Evolutionary conservation across 2,113 vertebrate genomes (phyloP).

Genomic region (Atlantisia rogersi): DNA sequence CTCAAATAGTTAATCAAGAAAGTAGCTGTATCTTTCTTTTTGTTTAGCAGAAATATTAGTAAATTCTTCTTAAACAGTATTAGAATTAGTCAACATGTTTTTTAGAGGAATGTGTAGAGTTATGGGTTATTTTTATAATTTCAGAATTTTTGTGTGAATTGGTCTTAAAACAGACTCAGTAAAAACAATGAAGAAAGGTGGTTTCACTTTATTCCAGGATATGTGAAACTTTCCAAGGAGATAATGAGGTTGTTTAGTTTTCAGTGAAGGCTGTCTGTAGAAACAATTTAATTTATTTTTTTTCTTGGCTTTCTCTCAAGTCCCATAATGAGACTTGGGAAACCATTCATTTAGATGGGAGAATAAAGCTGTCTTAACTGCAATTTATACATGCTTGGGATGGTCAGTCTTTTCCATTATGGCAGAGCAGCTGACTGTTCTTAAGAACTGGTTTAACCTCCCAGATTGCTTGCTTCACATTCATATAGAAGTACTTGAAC

Average conservation of each 20-base stretch:
- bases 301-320: not conserved
- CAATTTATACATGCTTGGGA: not conserved
- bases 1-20: not conserved
- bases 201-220: not conserved
- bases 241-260: not conserved
- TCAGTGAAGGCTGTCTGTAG: not conserved
- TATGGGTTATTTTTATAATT: not conserved
- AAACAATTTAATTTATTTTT: not conserved
- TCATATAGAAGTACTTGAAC: not conserved
- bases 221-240: not conserved
- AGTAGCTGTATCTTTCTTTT: not conserved
- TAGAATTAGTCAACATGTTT: not conserved
- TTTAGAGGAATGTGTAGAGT: not conserved
- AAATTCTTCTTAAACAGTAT: not conserved
- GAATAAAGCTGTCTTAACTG: not conserved
- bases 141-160: not conserved
- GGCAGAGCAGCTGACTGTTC: not conserved
- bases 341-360: not conserved
- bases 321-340: not conserved
- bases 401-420: not conserved
- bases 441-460: slow-evolving; percentile 39
- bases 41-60: not conserved
- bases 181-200: not conserved
- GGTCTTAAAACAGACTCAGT: not conserved
- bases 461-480: not conserved